phyloP scores from a whole-genome alignment of 2,888 invertebrate species.

The Campoplex nolae region DNA sequence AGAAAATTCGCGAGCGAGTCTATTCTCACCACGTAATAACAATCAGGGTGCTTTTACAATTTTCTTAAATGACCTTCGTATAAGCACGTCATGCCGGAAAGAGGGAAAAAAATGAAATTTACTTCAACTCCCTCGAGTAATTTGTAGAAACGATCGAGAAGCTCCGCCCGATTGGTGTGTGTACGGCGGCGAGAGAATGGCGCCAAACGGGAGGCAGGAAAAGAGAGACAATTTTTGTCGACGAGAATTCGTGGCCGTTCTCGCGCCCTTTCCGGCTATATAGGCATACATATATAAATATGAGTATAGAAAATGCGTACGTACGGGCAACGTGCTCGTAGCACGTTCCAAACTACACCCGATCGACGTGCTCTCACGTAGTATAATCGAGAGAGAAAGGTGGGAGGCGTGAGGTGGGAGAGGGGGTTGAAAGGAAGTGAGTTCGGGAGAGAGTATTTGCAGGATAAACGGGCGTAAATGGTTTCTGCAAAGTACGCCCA shows the following conservation, averaged over 20 bases:
- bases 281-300: slow-evolving; percentile 12
- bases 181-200: slow-evolving; percentile 37
- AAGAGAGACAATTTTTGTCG: slow-evolving; percentile 63
- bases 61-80: slow-evolving; percentile 56
- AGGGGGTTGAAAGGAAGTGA: not conserved
- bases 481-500: slow-evolving; percentile 66
- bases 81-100: slow-evolving; percentile 24
- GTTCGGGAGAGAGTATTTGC: slow-evolving; percentile 58
- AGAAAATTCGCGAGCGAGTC: not conserved
- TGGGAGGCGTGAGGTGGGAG: not conserved
- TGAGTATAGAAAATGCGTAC: slow-evolving; percentile 24
- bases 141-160: slow-evolving; percentile 66
- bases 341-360: slow-evolving; percentile 65
- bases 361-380: slow-evolving; percentile 68
- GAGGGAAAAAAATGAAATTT: slow-evolving; percentile 44
- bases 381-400: slow-evolving; percentile 57
- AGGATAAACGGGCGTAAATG: slow-evolving; percentile 68
- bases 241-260: slow-evolving; percentile 56
- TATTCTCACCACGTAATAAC: slow-evolving; percentile 31
- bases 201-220: not conserved
- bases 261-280: slow-evolving; percentile 49
- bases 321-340: slow-evolving; percentile 41
- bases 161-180: slow-evolving; percentile 61
- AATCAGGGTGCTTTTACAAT: slow-evolving; percentile 52
- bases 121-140: slow-evolving; percentile 52